Percentiles rank a stretch among this genome's conserved stretches.
phyloP scores from a whole-genome alignment of 1,140 invertebrate genomes.

The Ceratosolen solmsi region DNA sequence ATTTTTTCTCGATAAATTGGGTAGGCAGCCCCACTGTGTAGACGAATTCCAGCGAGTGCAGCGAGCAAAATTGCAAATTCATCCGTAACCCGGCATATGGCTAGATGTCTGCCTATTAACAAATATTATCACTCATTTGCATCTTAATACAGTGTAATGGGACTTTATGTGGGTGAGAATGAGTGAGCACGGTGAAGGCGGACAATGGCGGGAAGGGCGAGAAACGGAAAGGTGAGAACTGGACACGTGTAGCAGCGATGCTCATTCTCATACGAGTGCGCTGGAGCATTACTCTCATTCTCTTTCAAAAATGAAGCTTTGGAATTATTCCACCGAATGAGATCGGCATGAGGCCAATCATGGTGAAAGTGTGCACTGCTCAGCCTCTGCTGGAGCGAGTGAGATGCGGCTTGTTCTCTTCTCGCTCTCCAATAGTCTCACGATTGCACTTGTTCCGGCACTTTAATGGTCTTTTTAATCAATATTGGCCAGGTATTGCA shows the following conservation, averaged over 20 bases:
- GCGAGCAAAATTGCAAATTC: conserved; percentile 44
- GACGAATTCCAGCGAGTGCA: neutral
- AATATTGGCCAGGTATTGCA: conserved; percentile 32
- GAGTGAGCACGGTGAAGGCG: neutral
- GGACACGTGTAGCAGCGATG: conserved; percentile 47
- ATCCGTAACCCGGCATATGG: conserved; percentile 24
- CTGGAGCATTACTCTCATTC: conserved; percentile 26
- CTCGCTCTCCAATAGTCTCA: neutral
- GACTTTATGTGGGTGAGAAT: neutral
- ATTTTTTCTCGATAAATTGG: neutral
- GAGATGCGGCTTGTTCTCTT: neutral
- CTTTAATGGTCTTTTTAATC: conserved; percentile 45
- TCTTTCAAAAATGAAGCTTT: conserved; percentile 44
- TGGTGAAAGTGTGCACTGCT: conserved; percentile 22
- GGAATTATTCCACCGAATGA: conserved; percentile 46
- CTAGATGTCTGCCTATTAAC: conserved; percentile 50
- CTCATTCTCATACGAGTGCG: conserved; percentile 44
- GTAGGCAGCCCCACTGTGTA: neutral
- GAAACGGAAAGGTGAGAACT: neutral
- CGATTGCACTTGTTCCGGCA: neutral
- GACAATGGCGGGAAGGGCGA: neutral
- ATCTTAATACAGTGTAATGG: conserved; percentile 47
- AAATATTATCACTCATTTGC: conserved; percentile 53
- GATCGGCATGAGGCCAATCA: conserved; percentile 26
- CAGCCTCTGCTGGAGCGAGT: neutral